These are phyloP conservation scores for Drosophila novamexicana DNA, from an alignment of 1,140 invertebrate species.

Conservation along the genomic window DNA sequence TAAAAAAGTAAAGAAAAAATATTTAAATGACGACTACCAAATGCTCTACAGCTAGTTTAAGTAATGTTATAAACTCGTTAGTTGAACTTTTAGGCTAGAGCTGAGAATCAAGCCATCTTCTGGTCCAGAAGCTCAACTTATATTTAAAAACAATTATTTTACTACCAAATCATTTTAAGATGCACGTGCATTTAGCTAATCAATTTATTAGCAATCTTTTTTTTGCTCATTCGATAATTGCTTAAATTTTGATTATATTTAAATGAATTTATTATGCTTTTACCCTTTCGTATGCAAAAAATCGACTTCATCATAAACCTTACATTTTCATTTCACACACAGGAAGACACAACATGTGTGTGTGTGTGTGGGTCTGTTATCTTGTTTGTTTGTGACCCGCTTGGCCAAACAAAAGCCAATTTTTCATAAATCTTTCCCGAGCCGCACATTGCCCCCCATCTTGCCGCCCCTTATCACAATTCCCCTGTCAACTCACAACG, in stretches of 20 bases:
- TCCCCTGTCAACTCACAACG: constrained; percentile 12
- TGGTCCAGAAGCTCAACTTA: too few species aligned
- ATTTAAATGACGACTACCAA: not conserved
- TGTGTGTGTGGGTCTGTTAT: constrained; percentile 50
- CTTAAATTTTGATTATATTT: constrained; percentile 8
- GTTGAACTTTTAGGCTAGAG: too few species aligned
- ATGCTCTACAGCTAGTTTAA: constrained; percentile 2
- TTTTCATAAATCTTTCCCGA: constrained; percentile 74
- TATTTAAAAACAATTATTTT: too few species aligned
- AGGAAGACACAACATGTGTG: constrained; percentile 3
- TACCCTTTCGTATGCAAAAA: constrained; percentile 21
- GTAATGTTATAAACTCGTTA: too few species aligned
- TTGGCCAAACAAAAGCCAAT: constrained; percentile 79
- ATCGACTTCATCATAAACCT: constrained; percentile 64
- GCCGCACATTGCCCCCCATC: constrained; percentile 1
- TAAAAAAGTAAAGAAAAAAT: not conserved
- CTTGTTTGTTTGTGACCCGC: constrained; percentile 66
- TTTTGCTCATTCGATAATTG: not conserved
- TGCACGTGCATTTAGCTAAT: not conserved
- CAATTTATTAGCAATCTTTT: not conserved
- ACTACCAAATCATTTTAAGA: too few species aligned
- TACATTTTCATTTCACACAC: constrained; percentile 68
- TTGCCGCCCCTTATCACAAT: constrained; percentile 31
- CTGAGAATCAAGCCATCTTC: too few species aligned
- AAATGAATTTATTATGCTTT: constrained; percentile 12